Evolutionary conservation across 1,140 invertebrate species (phyloP).

Genomic region (Ips nitidus): DNA sequence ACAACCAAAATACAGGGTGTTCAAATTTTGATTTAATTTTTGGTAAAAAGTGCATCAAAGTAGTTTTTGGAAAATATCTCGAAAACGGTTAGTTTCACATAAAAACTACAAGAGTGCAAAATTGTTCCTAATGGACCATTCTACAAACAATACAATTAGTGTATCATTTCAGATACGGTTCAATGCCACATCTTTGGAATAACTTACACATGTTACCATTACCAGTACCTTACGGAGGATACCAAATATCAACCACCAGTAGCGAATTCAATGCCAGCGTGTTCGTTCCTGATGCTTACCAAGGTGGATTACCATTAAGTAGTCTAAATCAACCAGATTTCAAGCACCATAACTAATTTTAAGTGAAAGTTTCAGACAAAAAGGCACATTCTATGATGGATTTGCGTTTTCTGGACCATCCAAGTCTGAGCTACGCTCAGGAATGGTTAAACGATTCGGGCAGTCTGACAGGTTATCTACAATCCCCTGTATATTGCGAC

Average conservation of each 20-base stretch:
- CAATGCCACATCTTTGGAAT: slow-evolving; percentile 48
- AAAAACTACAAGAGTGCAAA: no score
- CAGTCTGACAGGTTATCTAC: slow-evolving; percentile 30
- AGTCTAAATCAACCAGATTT: no score
- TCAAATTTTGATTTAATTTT: no score
- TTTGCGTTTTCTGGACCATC: slow-evolving; percentile 52
- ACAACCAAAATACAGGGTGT: no score
- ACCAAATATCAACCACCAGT: slow-evolving; percentile 52
- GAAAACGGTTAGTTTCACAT: no score
- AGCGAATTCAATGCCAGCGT: slow-evolving; percentile 63
- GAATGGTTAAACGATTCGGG: slow-evolving; percentile 40
- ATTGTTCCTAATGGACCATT: no score
- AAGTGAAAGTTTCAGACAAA: slow-evolving; percentile 46
- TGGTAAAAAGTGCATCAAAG: no score
- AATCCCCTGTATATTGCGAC: slow-evolving; percentile 12
- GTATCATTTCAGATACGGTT: slow-evolving; percentile 41
- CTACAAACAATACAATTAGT: no score
- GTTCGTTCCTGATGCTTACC: slow-evolving; percentile 52
- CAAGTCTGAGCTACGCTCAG: slow-evolving; percentile 36
- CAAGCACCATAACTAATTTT: not conserved
- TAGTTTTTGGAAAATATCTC: no score
- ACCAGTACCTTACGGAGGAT: slow-evolving; percentile 41
- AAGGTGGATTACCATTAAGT: not conserved
- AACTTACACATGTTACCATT: slow-evolving; percentile 41
- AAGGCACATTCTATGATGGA: slow-evolving; percentile 60